Base-by-base conservation (phyloP, 2,113 vertebrate genomes). In the Phalacrocorax aristotelis region DNA sequence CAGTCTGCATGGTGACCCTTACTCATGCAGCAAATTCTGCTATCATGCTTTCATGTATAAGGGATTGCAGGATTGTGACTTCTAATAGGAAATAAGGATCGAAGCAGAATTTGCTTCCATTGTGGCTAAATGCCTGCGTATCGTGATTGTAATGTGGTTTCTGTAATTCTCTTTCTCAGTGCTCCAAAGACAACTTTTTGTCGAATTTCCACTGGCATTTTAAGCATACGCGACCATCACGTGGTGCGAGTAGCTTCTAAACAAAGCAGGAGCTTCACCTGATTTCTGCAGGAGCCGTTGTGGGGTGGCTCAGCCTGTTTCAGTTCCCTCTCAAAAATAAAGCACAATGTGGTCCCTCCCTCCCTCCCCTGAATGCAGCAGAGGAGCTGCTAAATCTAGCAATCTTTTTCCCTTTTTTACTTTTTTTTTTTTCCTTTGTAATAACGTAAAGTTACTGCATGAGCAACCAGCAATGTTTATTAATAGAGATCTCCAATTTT, bases 401-500 rank as follows among this genome's bases (percentile, higher is more conserved):
- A 70, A 58, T 49, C 11, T n/a, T 74, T 22, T 22, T 3, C 15
- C 13, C 9, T 42, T 46, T 3, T 68, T 49, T 49, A 9, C 38
- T 20, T 18, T 26, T 27, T 29, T 70, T 36, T 66, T 83, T 36
- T 86, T 83, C 27, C 57, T 57, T 40, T 42, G 11, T 55, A 87
- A 89, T 89, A 89, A 55, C 61, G 83, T 15, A 21, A 49, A 95
- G 46, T 95, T 79, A 54, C 72, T 87, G 71, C 85, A 78, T 86
- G 93, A 96, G 62, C 88, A 94, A 82, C 58, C 79, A 90, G 68
- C 80, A 68, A 84, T 79, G 81, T 93, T 97, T 97, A 97, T 97
- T 98, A 97, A 97, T 97, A 95, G 91, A 96, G 90, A 94, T 96
- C 95, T 96, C 95, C 92, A 97, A 87, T 96, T 97, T 94, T 97